A percentile compares a stretch with the other conserved stretches of the same genome.
Conservation (phyloP, 1,140 invertebrate species). For the Macrobrachium nipponense region DNA sequence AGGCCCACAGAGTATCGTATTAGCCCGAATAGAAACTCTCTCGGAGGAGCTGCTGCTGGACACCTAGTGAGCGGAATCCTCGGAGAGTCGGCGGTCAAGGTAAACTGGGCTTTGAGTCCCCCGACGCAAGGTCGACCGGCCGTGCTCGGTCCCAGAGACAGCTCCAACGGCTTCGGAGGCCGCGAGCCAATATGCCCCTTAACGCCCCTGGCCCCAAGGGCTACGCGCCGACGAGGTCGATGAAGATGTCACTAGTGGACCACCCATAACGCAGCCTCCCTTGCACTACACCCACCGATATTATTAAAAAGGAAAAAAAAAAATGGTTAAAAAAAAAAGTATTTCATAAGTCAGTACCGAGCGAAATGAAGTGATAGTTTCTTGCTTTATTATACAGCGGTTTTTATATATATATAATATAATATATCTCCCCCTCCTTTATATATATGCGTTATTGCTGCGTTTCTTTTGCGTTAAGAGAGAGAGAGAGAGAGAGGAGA, state of each 20-base stretch:
- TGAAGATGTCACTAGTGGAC: conserved; percentile 50
- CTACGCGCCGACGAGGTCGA: conserved; percentile 9
- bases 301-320: conserved; percentile 22
- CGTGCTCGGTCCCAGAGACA: background rate
- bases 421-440: too few relatives aligned
- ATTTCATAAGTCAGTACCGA: conserved; percentile 38
- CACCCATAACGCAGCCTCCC: conserved; percentile 44
- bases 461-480: too few relatives aligned
- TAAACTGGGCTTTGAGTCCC: background rate
- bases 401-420: too few relatives aligned
- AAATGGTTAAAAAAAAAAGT: background rate
- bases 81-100: background rate
- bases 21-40: conserved; percentile 24
- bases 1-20: conserved; percentile 19
- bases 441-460: too few relatives aligned
- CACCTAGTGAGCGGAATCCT: conserved; percentile 2
- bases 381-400: conserved; percentile 24
- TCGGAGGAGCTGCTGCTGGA: too few relatives aligned
- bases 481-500: too few relatives aligned
- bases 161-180: background rate
- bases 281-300: conserved; percentile 36
- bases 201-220: background rate
- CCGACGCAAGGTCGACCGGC: background rate
- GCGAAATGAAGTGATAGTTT: conserved; percentile 13
- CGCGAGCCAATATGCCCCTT: background rate